Conservation (phyloP, 2,113 vertebrate genomes). For the Stomatorhinus ivindoensis region DNA sequence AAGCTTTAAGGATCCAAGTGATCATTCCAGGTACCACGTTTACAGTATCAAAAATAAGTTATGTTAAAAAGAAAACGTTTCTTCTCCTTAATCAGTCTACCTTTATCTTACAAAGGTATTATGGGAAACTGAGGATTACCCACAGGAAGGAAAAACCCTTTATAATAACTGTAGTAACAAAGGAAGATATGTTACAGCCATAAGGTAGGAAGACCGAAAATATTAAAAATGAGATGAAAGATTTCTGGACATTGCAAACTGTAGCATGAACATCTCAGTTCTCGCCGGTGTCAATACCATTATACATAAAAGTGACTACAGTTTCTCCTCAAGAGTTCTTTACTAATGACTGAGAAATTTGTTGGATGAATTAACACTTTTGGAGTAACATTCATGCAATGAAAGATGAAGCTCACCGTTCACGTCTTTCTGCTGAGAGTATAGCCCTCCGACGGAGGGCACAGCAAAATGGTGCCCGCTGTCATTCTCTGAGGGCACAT, state of each 20-base stretch:
- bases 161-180: not conserved
- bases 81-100: not conserved
- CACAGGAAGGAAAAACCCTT: not conserved
- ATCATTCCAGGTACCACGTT: not conserved
- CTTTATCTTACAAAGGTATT: not conserved
- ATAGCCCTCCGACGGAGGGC: slow-evolving; percentile 74
- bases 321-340: not conserved
- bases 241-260: not conserved
- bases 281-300: not conserved
- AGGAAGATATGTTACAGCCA: not conserved
- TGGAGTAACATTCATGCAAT: not conserved
- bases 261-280: not conserved
- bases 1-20: not conserved
- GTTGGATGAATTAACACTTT: not conserved
- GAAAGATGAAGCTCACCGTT: slow-evolving; percentile 56
- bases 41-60: not conserved
- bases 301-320: not conserved
- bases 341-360: not conserved
- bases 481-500: slow-evolving; percentile 80
- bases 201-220: not conserved
- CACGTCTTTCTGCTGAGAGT: slow-evolving; percentile 75
- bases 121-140: not conserved
- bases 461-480: slow-evolving; percentile 83
- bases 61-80: not conserved
- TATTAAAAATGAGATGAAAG: not conserved